These are phyloP conservation scores for Cepaea hortensis DNA, from an alignment of 2,888 invertebrate genomes.

Conservation along the genomic window DNA sequence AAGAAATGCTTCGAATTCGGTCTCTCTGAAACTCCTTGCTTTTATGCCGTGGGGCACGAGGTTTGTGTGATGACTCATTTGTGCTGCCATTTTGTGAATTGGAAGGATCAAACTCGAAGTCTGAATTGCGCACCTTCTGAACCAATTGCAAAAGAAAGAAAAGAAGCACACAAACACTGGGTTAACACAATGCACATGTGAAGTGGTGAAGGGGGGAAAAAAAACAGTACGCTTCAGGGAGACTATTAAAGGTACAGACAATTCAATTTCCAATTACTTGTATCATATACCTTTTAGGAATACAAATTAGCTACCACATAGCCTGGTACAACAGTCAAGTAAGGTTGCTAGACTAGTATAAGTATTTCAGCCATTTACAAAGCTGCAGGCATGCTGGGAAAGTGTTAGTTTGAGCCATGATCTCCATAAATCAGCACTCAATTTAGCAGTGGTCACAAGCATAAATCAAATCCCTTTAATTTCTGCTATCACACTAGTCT, in stretches of 20 bases:
- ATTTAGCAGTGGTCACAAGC: neutral
- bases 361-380: too few relatives aligned
- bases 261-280: neutral
- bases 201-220: neutral
- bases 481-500: neutral
- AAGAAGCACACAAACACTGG: constrained; percentile 24
- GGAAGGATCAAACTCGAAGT: constrained; percentile 34
- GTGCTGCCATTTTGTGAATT: constrained; percentile 44
- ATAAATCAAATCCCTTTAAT: neutral
- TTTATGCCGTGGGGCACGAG: constrained; percentile 36
- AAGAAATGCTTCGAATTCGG: constrained; percentile 67
- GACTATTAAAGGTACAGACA: neutral
- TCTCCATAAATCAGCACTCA: too few relatives aligned
- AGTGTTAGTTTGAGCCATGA: too few relatives aligned
- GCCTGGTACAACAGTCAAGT: too few relatives aligned
- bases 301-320: too few relatives aligned
- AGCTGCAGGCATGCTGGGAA: too few relatives aligned
- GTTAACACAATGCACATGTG: constrained; percentile 32
- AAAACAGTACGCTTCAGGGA: too few relatives aligned
- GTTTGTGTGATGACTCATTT: constrained; percentile 48
- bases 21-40: constrained; percentile 54
- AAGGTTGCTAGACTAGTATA: too few relatives aligned
- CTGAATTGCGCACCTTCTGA: constrained; percentile 28
- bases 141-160: constrained; percentile 9
- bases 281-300: too few relatives aligned